Evolutionary conservation across 2,113 vertebrate species (phyloP).

Genomic region (Corythoichthys intestinalis): DNA sequence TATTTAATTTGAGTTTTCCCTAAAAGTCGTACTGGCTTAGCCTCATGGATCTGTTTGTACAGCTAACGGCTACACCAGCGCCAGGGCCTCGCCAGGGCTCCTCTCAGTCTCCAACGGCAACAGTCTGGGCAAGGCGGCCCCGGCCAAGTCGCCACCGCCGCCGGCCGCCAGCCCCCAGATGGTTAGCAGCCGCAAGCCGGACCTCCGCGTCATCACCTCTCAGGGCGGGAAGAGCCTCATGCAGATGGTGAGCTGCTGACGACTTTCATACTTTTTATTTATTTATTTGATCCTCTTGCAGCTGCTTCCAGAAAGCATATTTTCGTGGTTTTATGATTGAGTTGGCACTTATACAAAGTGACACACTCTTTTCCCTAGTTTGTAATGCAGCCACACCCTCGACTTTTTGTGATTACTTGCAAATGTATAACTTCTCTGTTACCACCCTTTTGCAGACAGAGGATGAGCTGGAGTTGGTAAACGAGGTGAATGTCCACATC

Average conservation of each 20-base stretch:
- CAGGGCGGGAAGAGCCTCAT: conserved; percentile 91
- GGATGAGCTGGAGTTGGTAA: conserved; percentile 95
- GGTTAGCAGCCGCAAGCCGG: conserved; percentile 86
- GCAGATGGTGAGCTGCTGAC: conserved; percentile 87
- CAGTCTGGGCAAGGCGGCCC: conserved; percentile 90
- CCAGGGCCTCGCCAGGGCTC: conserved; percentile 91
- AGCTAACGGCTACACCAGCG: conserved; percentile 95
- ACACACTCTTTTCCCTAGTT: not conserved
- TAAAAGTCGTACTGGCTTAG: not conserved
- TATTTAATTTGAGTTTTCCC: conserved; percentile 30
- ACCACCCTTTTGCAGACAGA: conserved; percentile 79
- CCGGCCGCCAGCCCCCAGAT: conserved; percentile 79
- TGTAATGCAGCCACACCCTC: not conserved
- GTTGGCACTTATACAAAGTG: not conserved
- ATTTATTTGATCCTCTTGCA: not conserved
- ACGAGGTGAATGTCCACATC: conserved; percentile 74
- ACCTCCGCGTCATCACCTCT: conserved; percentile 94
- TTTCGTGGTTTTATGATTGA: not conserved
- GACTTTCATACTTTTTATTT: not conserved
- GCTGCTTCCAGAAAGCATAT: not conserved
- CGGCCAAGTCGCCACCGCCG: conserved; percentile 87
- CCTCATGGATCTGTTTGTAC: conserved; percentile 23
- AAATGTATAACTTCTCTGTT: conserved; percentile 56
- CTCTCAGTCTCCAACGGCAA: conserved; percentile 92
- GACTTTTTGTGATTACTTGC: conserved; percentile 5